A percentile compares a stretch with the other conserved stretches of the same genome.
phyloP scores from a whole-genome alignment of 2,113 vertebrate species.

The Cebus imitator region DNA sequence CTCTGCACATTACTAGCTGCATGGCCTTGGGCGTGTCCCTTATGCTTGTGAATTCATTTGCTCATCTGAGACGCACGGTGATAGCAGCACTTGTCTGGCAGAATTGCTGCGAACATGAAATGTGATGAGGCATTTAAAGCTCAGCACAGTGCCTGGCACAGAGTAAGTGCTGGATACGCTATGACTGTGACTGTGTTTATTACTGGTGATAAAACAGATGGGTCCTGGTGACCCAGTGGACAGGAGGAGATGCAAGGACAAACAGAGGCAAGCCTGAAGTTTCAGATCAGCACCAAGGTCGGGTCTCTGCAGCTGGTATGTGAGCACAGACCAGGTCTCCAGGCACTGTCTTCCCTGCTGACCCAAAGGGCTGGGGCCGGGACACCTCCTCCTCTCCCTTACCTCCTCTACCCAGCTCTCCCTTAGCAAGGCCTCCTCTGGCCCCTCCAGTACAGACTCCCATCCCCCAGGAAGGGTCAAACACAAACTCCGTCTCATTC shows the following conservation, averaged over 20 bases:
- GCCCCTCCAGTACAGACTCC: too few species aligned
- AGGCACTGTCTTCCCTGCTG: neutral
- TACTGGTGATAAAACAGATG: neutral
- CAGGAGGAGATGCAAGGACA: rapidly evolving
- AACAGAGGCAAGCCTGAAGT: neutral
- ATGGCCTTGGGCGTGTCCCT: rapidly evolving
- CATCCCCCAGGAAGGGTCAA: neutral
- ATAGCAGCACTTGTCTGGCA: rapidly evolving
- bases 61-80: rapidly evolving
- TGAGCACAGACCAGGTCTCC: neutral
- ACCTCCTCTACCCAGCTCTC: neutral
- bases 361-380: neutral
- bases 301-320: neutral
- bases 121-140: neutral
- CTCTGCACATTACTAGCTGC: neutral
- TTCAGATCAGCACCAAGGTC: neutral
- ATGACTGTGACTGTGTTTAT: neutral
- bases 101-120: neutral
- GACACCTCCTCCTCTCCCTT: neutral
- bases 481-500: neutral
- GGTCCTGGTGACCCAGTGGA: neutral
- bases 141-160: neutral
- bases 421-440: neutral
- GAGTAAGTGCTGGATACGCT: rapidly evolving
- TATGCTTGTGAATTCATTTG: neutral